Percentiles rank a stretch among this genome's conserved stretches.
These are phyloP conservation scores for Morpho achilles DNA, from an alignment of 2,888 invertebrate species.

Conservation along the genomic window DNA sequence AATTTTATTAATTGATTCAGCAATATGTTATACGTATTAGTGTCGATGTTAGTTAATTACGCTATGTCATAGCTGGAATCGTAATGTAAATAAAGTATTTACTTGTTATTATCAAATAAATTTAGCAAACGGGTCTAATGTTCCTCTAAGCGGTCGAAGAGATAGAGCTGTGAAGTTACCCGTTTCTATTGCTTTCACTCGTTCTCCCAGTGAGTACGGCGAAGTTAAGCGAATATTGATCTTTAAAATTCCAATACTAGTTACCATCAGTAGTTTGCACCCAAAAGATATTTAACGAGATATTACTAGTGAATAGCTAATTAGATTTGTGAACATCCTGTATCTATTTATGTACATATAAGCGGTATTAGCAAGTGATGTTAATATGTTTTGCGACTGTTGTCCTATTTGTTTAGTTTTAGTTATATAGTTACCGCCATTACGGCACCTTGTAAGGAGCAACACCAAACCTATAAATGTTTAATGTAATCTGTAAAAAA, in stretches of 20 bases:
- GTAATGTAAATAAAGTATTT: constrained; percentile 21
- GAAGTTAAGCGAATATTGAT: neutral
- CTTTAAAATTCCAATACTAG: neutral
- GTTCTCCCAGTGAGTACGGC: neutral
- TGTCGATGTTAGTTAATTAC: constrained; percentile 40
- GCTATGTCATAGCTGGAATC: constrained; percentile 8
- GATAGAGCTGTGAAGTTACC: constrained; percentile 16
- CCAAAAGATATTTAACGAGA: constrained; percentile 42
- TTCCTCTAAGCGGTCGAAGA: constrained; percentile 18
- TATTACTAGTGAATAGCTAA: constrained; percentile 55
- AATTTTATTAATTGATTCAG: constrained; percentile 45
- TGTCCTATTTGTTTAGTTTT: constrained; percentile 39
- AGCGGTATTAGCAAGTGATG: constrained; percentile 24
- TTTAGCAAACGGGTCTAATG: constrained; percentile 12
- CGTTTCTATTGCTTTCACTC: neutral
- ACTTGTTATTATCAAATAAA: constrained; percentile 8
- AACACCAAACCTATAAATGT: constrained; percentile 54
- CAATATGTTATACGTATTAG: constrained; percentile 50
- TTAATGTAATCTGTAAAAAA: constrained; percentile 11
- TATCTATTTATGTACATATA: constrained; percentile 7
- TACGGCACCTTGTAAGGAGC: constrained; percentile 62
- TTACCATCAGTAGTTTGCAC: constrained; percentile 15
- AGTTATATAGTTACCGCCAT: constrained; percentile 64
- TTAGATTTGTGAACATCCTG: constrained; percentile 11
- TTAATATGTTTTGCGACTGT: constrained; percentile 47